Evolutionary conservation across 1,140 invertebrate species (phyloP).

Genomic region (Lordiphosa stackelbergi): DNA sequence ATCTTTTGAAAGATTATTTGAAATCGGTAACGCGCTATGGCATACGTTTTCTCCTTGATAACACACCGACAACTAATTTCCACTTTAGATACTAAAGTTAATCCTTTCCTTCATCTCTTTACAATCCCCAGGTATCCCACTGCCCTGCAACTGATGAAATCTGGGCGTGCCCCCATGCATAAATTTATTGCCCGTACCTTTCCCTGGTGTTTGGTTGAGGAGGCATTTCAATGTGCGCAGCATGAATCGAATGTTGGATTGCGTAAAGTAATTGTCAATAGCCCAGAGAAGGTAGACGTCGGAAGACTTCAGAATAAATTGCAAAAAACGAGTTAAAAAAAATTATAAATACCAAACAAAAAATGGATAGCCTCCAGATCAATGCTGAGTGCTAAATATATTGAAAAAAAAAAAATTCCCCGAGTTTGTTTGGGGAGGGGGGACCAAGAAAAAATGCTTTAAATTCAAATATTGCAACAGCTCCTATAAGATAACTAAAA

Average conservation of each 20-base stretch:
- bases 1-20: no score
- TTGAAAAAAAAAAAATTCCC: constrained; percentile 6
- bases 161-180: constrained; percentile 46
- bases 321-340: no score
- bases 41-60: no score
- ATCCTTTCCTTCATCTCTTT: no score
- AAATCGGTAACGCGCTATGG: no score
- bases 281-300: constrained; percentile 18
- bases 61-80: no score
- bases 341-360: no score
- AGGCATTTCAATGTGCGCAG: constrained; percentile 51
- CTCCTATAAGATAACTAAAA: no score
- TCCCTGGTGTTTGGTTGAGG: constrained; percentile 25
- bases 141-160: constrained; percentile 53
- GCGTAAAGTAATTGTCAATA: constrained; percentile 57
- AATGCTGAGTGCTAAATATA: constrained; percentile 20
- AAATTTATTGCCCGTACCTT: constrained; percentile 44
- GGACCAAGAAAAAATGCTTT: no score
- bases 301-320: constrained; percentile 17
- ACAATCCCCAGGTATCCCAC: constrained; percentile 49
- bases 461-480: constrained; percentile 31
- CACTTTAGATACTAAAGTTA: no score
- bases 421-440: neutral
- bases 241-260: constrained; percentile 54
- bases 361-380: neutral